Evolutionary conservation across 2,797 vertebrate genomes (phyloP).

Genomic region (Neostethus bicornis): DNA sequence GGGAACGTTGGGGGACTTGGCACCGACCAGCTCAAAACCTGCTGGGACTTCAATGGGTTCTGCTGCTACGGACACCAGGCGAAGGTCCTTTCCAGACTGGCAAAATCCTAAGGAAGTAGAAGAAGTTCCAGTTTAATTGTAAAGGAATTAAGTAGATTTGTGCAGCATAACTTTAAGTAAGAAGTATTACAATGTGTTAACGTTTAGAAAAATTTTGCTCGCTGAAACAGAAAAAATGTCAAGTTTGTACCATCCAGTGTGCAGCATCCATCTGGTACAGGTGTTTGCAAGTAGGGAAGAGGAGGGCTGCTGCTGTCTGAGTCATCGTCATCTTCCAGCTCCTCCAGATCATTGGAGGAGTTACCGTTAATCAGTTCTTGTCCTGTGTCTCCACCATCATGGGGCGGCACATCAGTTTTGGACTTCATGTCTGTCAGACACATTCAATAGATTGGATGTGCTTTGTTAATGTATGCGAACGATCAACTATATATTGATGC

Average conservation of each 20-base stretch:
- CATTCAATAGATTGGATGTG: slow-evolving; percentile 1
- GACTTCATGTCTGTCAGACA: slow-evolving; percentile 85
- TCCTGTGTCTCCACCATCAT: slow-evolving; percentile 81
- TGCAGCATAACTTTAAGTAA: not conserved
- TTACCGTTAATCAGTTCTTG: slow-evolving; percentile 83
- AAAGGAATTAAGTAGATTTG: not conserved
- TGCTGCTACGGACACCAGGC: slow-evolving; percentile 91
- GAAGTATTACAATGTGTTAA: not conserved
- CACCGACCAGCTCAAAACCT: slow-evolving; percentile 95
- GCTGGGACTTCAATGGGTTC: slow-evolving; percentile 91
- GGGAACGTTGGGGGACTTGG: slow-evolving; percentile 92
- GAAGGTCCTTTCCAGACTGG: slow-evolving; percentile 97
- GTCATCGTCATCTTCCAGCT: slow-evolving; percentile 90
- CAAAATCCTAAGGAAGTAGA: slow-evolving; percentile 87
- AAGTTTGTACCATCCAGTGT: slow-evolving; percentile 87
- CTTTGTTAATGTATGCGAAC: no score
- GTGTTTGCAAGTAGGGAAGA: slow-evolving; percentile 91
- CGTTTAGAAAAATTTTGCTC: not conserved
- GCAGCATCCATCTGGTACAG: slow-evolving; percentile 94
- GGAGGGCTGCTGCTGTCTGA: slow-evolving; percentile 94
- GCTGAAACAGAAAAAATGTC: not conserved
- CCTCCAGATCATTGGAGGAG: slow-evolving; percentile 88
- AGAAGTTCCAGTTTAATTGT: slow-evolving; percentile 2
- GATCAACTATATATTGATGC: no score
- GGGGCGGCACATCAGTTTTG: slow-evolving; percentile 82